Percentiles rank a stretch among this genome's conserved stretches.
Conservation (phyloP, 2,888 invertebrate species). For the Andrena minutula region DNA sequence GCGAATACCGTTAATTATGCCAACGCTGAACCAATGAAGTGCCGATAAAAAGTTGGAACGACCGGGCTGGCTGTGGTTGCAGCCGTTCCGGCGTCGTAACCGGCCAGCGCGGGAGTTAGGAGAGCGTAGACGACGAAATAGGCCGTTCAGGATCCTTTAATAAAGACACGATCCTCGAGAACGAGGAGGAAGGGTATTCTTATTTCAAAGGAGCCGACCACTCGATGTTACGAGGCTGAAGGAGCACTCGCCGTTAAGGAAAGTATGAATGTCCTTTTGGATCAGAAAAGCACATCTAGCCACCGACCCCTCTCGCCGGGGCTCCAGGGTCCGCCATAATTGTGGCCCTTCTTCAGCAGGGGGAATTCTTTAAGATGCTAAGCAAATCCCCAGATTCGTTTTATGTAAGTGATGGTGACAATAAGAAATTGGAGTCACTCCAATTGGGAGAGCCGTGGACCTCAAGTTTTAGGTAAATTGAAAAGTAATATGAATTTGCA, state of each 20-base stretch:
- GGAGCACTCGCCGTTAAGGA: slow-evolving; percentile 48
- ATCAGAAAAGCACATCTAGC: slow-evolving; percentile 51
- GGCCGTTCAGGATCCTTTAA: slow-evolving; percentile 59
- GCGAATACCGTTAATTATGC: slow-evolving; percentile 74
- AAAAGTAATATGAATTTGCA: too few species aligned
- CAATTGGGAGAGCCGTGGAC: neutral
- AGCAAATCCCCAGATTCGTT: slow-evolving; percentile 10
- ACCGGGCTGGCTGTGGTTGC: slow-evolving; percentile 51
- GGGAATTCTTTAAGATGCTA: slow-evolving; percentile 1
- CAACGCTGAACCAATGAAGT: slow-evolving; percentile 67
- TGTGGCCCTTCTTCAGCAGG: neutral
- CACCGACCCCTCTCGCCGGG: slow-evolving; percentile 17
- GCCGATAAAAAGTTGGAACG: slow-evolving; percentile 73
- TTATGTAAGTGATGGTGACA: neutral
- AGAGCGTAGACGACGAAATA: slow-evolving; percentile 53
- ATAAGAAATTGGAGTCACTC: neutral
- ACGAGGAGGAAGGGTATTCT: slow-evolving; percentile 48
- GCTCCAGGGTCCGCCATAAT: neutral
- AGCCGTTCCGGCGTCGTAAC: slow-evolving; percentile 53
- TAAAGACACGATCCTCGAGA: slow-evolving; percentile 65
- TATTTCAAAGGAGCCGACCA: slow-evolving; percentile 61
- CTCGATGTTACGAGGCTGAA: slow-evolving; percentile 52
- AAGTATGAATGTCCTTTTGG: slow-evolving; percentile 46
- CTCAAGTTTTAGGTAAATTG: neutral
- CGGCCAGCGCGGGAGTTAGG: slow-evolving; percentile 34